Base-by-base conservation (phyloP, 2,888 invertebrate genomes). In the Hyalella azteca region DNA sequence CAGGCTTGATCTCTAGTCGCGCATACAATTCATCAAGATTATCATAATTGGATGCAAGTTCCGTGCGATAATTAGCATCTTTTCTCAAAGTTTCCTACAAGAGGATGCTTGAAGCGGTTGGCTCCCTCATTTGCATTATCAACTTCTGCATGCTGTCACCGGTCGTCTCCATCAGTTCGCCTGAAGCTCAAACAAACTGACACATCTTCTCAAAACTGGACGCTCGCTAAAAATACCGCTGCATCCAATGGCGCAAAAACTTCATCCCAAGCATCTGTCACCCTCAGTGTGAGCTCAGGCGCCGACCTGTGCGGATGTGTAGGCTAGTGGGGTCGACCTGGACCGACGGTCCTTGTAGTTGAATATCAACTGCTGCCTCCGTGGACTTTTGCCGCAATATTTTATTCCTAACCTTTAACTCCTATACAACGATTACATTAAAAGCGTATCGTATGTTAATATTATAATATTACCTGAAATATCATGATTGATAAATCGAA, bases 151-250 rank as follows among this genome's bases (percentile, higher is more conserved):
- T 19, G 9, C 66, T 29, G 66, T 36, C 66, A 36, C 36, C 66
- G n/a, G 66, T 66, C 66, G n/a, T 36, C 29, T 29, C 66, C 66
- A 66, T 66, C 66, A 36, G 66, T 32, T 66, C n/a, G 66, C 66
- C n/a, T n/a, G 66, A 66, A n/a, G 66, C 66, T 29, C 32, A 66
- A 36, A 66, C 66, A 66, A 66, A 66, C 36, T 66, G 66, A 66
- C 66, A 36, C 19, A 36, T 19, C 66, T 66, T 15, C 66, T 66
- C n/a, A 66, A 66, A 66, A 66, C 66, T 66, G 66, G 36, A 66
- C 66, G 32, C 36, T 66, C 19, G 13, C 66, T 36, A 66, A 66
- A 66, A 66, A 66, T 66, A n/a, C 36, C 66, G 32, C 66, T 11
- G 36, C 66, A 66, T 66, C 66, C 19, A 66, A 66, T 66, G 66